phyloP scores from a whole-genome alignment of 2,113 vertebrate genomes.

The Megatriorchis doriae region DNA sequence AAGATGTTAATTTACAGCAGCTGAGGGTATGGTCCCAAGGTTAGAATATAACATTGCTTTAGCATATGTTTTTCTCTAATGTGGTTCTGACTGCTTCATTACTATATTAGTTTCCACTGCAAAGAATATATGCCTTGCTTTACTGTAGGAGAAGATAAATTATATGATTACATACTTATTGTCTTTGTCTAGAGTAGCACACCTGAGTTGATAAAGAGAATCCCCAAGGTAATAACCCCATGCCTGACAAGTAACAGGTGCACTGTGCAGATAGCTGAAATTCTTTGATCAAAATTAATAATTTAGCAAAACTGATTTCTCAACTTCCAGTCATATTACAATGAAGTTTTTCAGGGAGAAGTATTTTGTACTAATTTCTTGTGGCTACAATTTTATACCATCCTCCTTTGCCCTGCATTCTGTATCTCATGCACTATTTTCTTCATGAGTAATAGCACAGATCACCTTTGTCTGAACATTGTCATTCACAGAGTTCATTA shows the following conservation, averaged over 20 bases:
- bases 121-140: not conserved
- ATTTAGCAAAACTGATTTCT: not conserved
- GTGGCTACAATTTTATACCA: not conserved
- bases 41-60: not conserved
- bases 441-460: not conserved
- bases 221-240: not conserved
- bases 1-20: not conserved
- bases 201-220: not conserved
- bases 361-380: not conserved
- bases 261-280: not conserved
- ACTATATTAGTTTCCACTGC: not conserved
- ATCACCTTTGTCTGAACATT: not conserved
- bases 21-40: not conserved
- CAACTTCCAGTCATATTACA: not conserved
- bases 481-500: not conserved
- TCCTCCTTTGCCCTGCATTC: not conserved
- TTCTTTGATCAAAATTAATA: not conserved
- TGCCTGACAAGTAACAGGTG: not conserved
- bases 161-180: not conserved
- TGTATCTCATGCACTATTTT: not conserved
- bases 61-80: not conserved
- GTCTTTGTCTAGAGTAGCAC: not conserved
- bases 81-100: not conserved
- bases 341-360: not conserved
- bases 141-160: not conserved